Percentiles rank a stretch among this genome's conserved stretches.
Conservation (phyloP, 2,113 vertebrate genomes). For the Leucoraja erinaceus region DNA sequence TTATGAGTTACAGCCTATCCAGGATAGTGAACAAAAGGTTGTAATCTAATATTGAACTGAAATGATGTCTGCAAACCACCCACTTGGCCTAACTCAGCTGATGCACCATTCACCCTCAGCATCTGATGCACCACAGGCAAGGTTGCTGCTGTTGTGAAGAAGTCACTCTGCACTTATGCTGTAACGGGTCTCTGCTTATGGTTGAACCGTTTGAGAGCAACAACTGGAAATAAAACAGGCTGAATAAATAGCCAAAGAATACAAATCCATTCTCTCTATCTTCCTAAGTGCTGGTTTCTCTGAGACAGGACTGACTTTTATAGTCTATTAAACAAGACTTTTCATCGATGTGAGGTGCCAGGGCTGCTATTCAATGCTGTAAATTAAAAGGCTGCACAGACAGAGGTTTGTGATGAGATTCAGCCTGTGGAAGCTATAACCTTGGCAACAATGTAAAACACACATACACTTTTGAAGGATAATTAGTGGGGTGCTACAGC, state of each 20-base stretch:
- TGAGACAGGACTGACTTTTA: background rate
- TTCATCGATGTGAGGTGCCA: background rate
- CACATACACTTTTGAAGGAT: background rate
- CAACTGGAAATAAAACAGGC: background rate
- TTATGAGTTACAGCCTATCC: background rate
- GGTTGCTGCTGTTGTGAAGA: background rate
- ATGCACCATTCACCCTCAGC: background rate
- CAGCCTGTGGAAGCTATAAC: background rate
- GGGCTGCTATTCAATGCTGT: too few relatives aligned
- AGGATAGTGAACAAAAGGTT: background rate
- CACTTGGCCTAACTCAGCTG: background rate
- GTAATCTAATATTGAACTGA: constrained; percentile 6
- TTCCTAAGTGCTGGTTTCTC: background rate
- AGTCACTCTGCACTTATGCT: background rate
- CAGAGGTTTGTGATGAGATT: background rate
- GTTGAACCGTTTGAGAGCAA: background rate
- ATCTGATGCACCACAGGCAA: background rate
- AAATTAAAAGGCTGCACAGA: background rate
- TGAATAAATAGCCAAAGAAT: background rate
- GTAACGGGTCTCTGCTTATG: background rate
- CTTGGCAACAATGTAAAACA: constrained; percentile 1
- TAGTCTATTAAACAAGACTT: background rate
- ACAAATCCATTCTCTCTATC: background rate
- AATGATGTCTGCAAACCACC: background rate
- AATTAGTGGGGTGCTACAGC: background rate